Percentiles rank a stretch among this genome's conserved stretches.
These are phyloP conservation scores for Melanostoma scalare DNA, from an alignment of 2,888 invertebrate species.

Conservation along the genomic window DNA sequence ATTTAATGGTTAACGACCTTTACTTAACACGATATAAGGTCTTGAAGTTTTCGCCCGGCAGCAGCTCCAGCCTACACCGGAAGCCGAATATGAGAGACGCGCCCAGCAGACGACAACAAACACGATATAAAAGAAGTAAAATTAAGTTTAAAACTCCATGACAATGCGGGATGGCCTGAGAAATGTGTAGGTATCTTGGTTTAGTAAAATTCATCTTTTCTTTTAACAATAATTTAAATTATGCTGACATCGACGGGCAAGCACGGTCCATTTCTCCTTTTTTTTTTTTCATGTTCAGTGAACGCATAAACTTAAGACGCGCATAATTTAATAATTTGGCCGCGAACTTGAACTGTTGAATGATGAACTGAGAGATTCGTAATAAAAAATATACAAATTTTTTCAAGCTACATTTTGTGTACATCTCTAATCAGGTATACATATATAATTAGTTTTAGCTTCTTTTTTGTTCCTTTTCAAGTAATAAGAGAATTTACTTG, in stretches of 20 bases:
- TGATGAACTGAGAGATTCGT: conserved; percentile 15
- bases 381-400: conserved; percentile 6
- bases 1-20: conserved; percentile 60
- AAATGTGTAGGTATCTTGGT: conserved; percentile 17
- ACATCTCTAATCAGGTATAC: no score
- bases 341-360: conserved; percentile 62
- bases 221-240: conserved; percentile 1
- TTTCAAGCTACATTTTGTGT: conserved; percentile 13
- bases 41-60: conserved; percentile 17
- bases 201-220: conserved; percentile 30
- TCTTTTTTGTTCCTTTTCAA: conserved; percentile 9
- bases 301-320: conserved; percentile 28
- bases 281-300: background rate
- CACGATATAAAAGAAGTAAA: conserved; percentile 3
- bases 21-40: conserved; percentile 12
- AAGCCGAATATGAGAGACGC: conserved; percentile 44
- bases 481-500: background rate
- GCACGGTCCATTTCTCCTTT: conserved; percentile 9
- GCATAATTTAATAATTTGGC: conserved; percentile 24
- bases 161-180: conserved; percentile 17
- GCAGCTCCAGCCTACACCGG: conserved; percentile 34
- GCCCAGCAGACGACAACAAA: background rate
- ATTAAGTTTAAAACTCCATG: conserved; percentile 35
- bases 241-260: conserved; percentile 32
- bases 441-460: background rate